Conservation (phyloP, 2,888 invertebrate species). For the Cremastobaeus sp. region DNA sequence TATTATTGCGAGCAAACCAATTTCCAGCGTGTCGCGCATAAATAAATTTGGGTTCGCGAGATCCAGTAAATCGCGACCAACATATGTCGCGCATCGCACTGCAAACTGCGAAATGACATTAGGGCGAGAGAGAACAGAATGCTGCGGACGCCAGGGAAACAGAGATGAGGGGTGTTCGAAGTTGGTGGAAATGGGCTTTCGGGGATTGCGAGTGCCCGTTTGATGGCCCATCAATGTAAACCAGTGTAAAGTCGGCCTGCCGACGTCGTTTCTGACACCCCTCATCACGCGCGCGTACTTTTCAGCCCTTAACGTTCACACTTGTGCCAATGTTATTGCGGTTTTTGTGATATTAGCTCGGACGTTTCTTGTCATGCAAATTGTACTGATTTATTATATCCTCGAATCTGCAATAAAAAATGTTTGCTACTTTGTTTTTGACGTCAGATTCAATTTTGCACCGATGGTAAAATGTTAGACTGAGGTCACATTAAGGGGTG, state of each 20-base stretch:
- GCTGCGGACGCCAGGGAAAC: conserved; percentile 54
- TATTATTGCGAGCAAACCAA: conserved; percentile 56
- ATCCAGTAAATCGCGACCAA: conserved; percentile 51
- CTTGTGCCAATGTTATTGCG: conserved; percentile 50
- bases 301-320: conserved; percentile 57
- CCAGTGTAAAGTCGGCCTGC: conserved; percentile 69
- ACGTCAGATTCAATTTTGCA: no score
- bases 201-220: conserved; percentile 69
- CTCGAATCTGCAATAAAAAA: not conserved
- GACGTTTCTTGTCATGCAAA: conserved; percentile 32
- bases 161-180: conserved; percentile 54
- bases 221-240: conserved; percentile 73
- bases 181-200: conserved; percentile 67
- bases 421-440: not conserved
- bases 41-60: conserved; percentile 56
- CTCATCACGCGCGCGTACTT: conserved; percentile 48
- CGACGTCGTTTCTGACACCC: conserved; percentile 44
- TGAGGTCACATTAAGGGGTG: no score
- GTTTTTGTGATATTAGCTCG: conserved; percentile 35
- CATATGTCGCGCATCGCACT: conserved; percentile 61
- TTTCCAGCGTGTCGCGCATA: conserved; percentile 60
- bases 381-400: conserved; percentile 22
- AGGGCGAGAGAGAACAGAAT: conserved; percentile 50
- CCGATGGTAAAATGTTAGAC: no score
- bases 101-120: conserved; percentile 48